Conservation (phyloP, 2,113 vertebrate genomes). For the Epinephelus fuscoguttatus region DNA sequence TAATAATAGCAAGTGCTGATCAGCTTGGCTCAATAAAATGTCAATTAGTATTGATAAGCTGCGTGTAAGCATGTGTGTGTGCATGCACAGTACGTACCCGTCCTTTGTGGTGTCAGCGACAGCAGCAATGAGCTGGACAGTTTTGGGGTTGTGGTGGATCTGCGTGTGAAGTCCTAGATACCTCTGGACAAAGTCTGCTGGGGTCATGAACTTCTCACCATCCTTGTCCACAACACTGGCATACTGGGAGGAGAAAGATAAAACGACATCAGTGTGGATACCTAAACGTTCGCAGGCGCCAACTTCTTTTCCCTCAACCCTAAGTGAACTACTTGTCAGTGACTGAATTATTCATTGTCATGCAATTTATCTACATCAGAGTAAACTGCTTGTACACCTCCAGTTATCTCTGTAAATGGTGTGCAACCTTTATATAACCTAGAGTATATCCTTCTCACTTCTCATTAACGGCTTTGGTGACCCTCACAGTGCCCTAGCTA, state of each 20-base stretch:
- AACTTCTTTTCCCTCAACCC: neutral
- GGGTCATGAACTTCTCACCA: conserved; percentile 96
- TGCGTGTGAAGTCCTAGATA: conserved; percentile 95
- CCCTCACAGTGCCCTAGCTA: neutral
- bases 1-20: conserved; percentile 9
- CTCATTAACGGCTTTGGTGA: conserved; percentile 23
- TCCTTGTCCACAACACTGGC: conserved; percentile 91
- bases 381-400: too few relatives aligned
- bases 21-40: conserved; percentile 42
- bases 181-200: conserved; percentile 95
- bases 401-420: neutral
- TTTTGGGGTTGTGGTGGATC: conserved; percentile 93
- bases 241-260: conserved; percentile 83
- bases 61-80: neutral
- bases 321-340: neutral
- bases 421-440: neutral
- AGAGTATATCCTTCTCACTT: neutral
- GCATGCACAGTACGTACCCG: conserved; percentile 85
- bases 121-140: conserved; percentile 94
- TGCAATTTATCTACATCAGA: neutral
- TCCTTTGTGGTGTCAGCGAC: conserved; percentile 99
- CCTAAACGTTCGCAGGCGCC: neutral
- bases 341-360: too few relatives aligned
- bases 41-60: conserved; percentile 37
- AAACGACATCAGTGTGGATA: neutral